Base-by-base conservation (phyloP, 1,140 invertebrate species). In the Orius insidiosus region DNA sequence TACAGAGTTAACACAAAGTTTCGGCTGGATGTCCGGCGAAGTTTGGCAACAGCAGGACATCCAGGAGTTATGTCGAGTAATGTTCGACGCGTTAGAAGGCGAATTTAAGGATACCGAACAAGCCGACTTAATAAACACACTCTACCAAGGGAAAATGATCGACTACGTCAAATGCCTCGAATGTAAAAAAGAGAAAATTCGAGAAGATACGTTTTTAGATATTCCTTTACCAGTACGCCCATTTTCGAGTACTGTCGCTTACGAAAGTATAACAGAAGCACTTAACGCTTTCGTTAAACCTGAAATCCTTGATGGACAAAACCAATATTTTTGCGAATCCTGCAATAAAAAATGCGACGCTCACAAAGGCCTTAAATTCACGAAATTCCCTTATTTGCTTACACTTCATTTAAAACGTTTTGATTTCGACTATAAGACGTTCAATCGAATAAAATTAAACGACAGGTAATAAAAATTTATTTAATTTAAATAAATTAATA, bases 11-110 rank as follows among this genome's bases (percentile, higher is more conserved):
- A 94, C 88, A 1, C 71, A 70, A 49, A 88, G 85, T 60, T 94
- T 94, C 65, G 87, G 87, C 13, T 94, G 88, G 88, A 81, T 87
- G 59, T 81, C 78, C 6, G 78, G 80, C 49, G 83, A 90, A 64
- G 83, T 84, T 0, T 92, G 85, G 83, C 83, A 90, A 52, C 88
- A 93, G 58, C 88, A 93, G 56, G 88, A 93, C 60, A 85, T 93
- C 36, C 86, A 92, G 61, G 88, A 93, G 59, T 60, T 93, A 24
- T 90, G 83, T 61, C 69, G 86, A 45, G 80, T 92, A 3, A 88
- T 94, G 85, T 89, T 93, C 59, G 88, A 93, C 64, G 85, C 85
- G 0, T 60, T 94, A 11, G 85, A 89, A 62, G 75, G 79, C 45
- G 85, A 80, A 54, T 88, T 89, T 59, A 83, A 83, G 62, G 77